Evolutionary conservation across 2,113 vertebrate genomes (phyloP), one percentile per base, ranked within the genome.

Genomic region (Prunella himalayana): DNA sequence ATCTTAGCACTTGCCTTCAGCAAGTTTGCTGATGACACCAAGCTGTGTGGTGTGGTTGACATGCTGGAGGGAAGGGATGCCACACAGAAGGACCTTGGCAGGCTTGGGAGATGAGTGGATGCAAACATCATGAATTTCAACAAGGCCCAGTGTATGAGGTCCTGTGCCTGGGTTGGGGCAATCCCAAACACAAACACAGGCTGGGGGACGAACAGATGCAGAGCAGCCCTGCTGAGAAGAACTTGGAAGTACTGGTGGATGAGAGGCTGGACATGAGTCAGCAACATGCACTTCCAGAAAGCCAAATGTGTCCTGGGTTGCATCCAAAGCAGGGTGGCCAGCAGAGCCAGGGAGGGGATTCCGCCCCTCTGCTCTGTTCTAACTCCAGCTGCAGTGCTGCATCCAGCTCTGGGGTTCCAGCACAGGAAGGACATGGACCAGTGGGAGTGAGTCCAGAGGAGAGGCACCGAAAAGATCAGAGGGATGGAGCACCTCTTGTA

Each of bases 401-500:
- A 45, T 5, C 44, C 39, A 25, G 33, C 37, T 16, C 60, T 66
- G 69, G 23, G 45, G 16, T 12, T 9, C 13, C 70, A 41, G 53
- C n/a, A 15, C 11, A 35, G 45, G 3, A 4, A 39, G 28, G 53
- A 18, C 45, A 39, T 4, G 28, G 45, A 18, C 0, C n/a, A 33
- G 45, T 3, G 10, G 69, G 39, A 82, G 28, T 0, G 3, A 25
- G 11, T 60, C 20, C 45, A 39, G 28, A 2, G 44, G 3, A 59
- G 33, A 1, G 15, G 6, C 19, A 17, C 3, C 19, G 45, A 3
- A 1, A 30, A 50, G 42, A 50, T 51, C 1, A 51, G 51, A 73
- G 59, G 2, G 18, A 6, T n/a, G 7, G 37, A 53, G 11, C 28
- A 30, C 0, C 5, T 60, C 3, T 60, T 14, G 3, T 30, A 0